Percentiles rank a stretch among this genome's conserved stretches.
Evolutionary conservation across 2,797 vertebrate species (phyloP).

Genomic region (Galaxias olidus): DNA sequence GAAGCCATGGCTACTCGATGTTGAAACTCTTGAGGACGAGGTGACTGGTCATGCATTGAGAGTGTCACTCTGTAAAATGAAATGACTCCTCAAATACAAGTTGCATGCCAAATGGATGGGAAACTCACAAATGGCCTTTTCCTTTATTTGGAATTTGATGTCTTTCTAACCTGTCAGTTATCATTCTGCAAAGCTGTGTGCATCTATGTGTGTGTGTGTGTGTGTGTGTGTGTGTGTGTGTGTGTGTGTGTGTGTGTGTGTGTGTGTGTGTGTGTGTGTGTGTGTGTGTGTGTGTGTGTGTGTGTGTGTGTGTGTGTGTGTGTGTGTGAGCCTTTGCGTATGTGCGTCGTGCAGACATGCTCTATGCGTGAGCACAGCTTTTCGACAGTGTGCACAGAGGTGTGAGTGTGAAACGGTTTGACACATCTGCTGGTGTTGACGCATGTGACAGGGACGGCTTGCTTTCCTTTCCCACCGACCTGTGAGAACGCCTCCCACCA

Average conservation of each 20-base stretch:
- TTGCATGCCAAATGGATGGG: constrained; percentile 9
- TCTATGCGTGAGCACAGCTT: constrained; percentile 49
- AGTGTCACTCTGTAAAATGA: too few species aligned
- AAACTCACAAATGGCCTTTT: constrained; percentile 42
- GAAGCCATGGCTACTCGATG: constrained; percentile 35
- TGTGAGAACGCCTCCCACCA: constrained; percentile 34
- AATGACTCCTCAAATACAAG: too few species aligned
- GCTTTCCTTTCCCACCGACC: constrained; percentile 68
- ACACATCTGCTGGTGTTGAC: constrained; percentile 70
- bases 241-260: constrained; percentile 31
- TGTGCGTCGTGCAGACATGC: not conserved
- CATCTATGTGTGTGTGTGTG: not conserved
- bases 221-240: constrained; percentile 22
- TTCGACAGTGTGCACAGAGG: constrained; percentile 49
- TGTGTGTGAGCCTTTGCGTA: constrained; percentile 14
- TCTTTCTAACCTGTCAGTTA: constrained; percentile 24
- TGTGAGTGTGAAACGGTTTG: constrained; percentile 69
- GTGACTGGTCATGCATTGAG: too few species aligned
- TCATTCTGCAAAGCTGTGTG: constrained; percentile 3
- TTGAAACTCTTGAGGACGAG: too few species aligned
- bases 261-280: not conserved
- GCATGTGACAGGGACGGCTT: constrained; percentile 58
- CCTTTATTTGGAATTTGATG: constrained; percentile 35
- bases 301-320: constrained; percentile 25
- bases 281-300: constrained; percentile 21